Percentiles rank a stretch among this genome's conserved stretches.
Conservation (phyloP, 1,140 invertebrate species). For the Antheraea mylitta region DNA sequence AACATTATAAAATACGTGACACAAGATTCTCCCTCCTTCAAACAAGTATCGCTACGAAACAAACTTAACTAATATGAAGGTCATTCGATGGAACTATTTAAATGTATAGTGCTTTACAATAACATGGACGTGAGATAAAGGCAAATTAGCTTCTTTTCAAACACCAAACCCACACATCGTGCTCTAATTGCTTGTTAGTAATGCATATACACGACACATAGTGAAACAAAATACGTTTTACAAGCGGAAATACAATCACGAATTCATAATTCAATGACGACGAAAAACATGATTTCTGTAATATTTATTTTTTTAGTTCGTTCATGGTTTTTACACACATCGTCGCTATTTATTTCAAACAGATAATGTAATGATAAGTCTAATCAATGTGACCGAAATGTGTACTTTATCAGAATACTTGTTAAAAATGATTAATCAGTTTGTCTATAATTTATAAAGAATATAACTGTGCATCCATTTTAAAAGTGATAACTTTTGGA, state of each 20-base stretch:
- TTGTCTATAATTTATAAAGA: too few relatives aligned
- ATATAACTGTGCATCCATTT: too few relatives aligned
- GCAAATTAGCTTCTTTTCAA: background rate
- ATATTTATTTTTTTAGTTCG: background rate
- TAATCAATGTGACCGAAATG: too few relatives aligned
- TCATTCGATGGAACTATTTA: slow-evolving; percentile 33
- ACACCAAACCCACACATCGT: background rate
- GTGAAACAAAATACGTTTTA: slow-evolving; percentile 28
- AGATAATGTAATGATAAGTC: background rate
- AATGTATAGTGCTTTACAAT: background rate
- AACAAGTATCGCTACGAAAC: slow-evolving; percentile 19
- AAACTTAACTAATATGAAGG: slow-evolving; percentile 24
- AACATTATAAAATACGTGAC: too few relatives aligned
- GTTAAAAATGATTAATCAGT: too few relatives aligned
- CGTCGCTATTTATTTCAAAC: background rate
- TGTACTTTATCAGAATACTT: too few relatives aligned
- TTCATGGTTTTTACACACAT: background rate
- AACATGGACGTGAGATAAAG: background rate
- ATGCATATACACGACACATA: slow-evolving; percentile 23
- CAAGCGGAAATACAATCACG: background rate
- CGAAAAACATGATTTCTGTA: background rate
- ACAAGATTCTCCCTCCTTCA: too few relatives aligned
- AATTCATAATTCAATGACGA: background rate
- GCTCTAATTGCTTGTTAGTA: slow-evolving; percentile 16
- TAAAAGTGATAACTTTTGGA: too few relatives aligned